Percentiles rank a stretch among this genome's conserved stretches.
Conservation (phyloP, 2,888 invertebrate species). For the Tupiocoris notatus region DNA sequence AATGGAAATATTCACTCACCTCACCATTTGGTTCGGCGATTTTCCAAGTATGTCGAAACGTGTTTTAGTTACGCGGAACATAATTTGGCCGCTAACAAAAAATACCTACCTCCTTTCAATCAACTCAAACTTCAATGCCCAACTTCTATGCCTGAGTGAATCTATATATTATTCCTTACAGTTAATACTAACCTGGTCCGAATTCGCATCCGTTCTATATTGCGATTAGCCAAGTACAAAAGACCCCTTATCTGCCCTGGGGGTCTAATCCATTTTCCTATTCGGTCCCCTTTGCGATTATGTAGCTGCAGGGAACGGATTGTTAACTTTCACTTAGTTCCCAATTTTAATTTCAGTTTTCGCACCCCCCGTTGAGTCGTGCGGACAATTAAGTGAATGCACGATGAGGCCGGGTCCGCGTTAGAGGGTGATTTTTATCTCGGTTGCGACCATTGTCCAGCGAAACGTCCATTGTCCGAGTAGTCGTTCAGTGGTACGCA, state of each 20-base stretch:
- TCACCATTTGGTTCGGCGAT: too few species aligned
- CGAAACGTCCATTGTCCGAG: background rate
- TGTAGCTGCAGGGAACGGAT: constrained; percentile 9
- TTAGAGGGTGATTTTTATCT: constrained; percentile 27
- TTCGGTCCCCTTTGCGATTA: background rate
- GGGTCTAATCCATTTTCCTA: constrained; percentile 14
- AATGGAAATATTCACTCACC: too few species aligned
- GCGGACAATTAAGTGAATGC: constrained; percentile 13
- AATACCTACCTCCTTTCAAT: too few species aligned
- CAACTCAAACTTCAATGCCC: too few species aligned
- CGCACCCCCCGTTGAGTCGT: constrained; percentile 30
- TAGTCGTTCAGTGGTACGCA: background rate
- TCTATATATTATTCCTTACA: too few species aligned
- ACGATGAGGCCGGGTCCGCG: background rate
- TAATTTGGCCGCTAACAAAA: too few species aligned
- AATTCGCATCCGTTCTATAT: too few species aligned
- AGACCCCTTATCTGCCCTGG: background rate
- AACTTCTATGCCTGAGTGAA: too few species aligned
- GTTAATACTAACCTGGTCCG: too few species aligned
- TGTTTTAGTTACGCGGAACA: too few species aligned
- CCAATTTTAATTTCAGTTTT: constrained; percentile 41
- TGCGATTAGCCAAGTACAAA: constrained; percentile 12
- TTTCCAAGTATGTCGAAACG: too few species aligned
- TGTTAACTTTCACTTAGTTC: constrained; percentile 44
- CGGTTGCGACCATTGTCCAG: constrained; percentile 28